Conservation (phyloP, 2,888 invertebrate species). For the Drosophila niveifrons region DNA sequence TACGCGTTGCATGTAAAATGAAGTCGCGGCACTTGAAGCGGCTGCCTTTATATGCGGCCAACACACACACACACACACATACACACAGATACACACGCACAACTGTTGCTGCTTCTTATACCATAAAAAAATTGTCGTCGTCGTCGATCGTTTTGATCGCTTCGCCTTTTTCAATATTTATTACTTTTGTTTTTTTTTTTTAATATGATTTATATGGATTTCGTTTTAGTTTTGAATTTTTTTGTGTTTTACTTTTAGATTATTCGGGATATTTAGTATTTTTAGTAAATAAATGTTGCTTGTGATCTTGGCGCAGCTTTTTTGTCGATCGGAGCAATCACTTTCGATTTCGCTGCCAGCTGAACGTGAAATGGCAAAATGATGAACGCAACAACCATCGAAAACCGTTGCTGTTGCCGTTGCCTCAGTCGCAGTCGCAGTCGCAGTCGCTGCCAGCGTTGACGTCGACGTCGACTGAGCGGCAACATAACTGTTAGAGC, state of each 20-base stretch:
- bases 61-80: conserved; percentile 26
- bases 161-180: conserved; percentile 5
- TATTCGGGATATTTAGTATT: conserved; percentile 13
- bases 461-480: conserved; percentile 2
- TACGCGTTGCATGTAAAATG: conserved; percentile 59
- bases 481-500: conserved; percentile 34
- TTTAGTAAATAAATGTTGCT: too few species aligned
- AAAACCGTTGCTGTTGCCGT: conserved; percentile 72
- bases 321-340: conserved; percentile 77
- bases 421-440: conserved; percentile 9
- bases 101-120: conserved; percentile 25
- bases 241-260: conserved; percentile 5
- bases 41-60: conserved; percentile 58
- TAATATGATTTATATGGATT: conserved; percentile 7
- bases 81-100: conserved; percentile 16
- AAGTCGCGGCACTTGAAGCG: conserved; percentile 62
- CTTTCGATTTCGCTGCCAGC: conserved; percentile 85
- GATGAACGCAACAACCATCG: conserved; percentile 82
- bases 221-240: background rate
- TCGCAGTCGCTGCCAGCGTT: conserved; percentile 19
- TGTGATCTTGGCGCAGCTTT: conserved; percentile 71
- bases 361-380: conserved; percentile 84
- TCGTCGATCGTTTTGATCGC: background rate
- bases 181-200: conserved; percentile 9
- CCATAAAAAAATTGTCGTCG: conserved; percentile 37